A percentile compares a stretch with the other conserved stretches of the same genome.
Conservation (phyloP, 2,888 invertebrate genomes). For the Lochmaea crataegi region DNA sequence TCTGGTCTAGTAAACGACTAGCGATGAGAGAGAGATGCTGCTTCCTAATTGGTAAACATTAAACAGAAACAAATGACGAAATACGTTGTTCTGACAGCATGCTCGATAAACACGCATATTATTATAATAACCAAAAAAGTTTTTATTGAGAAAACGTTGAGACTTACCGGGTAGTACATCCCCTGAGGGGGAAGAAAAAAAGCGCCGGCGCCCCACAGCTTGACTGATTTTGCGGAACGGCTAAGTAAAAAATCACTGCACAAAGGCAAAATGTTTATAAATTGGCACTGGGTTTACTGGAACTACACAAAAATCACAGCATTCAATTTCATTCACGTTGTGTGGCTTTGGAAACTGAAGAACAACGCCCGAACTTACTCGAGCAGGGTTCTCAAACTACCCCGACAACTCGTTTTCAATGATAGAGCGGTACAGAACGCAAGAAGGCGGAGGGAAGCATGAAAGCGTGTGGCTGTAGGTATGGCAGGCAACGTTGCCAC, state of each 20-base stretch:
- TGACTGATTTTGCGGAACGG: constrained; percentile 74
- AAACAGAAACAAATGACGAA: constrained; percentile 40
- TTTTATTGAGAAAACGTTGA: constrained; percentile 17
- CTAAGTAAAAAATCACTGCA: constrained; percentile 65
- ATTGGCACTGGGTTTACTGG: constrained; percentile 38
- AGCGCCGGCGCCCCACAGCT: constrained; percentile 97
- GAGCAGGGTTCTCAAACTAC: constrained; percentile 59
- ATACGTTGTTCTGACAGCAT: constrained; percentile 34
- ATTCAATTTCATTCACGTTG: constrained; percentile 41
- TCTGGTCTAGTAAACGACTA: constrained; percentile 23
- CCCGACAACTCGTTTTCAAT: constrained; percentile 51
- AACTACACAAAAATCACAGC: constrained; percentile 35
- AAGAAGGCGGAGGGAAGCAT: constrained; percentile 55
- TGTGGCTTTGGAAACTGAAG: constrained; percentile 37
- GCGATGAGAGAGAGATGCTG: constrained; percentile 35
- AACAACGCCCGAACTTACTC: constrained; percentile 58
- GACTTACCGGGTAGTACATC: constrained; percentile 97
- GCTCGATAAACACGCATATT: constrained; percentile 23
- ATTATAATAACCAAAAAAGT: not conserved
- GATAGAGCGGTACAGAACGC: constrained; percentile 40
- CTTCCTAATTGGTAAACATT: constrained; percentile 35
- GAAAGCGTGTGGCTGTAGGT: constrained; percentile 47
- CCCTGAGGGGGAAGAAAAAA: constrained; percentile 97
- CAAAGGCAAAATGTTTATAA: constrained; percentile 47
- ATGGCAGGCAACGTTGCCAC: constrained; percentile 33